Evolutionary conservation across 2,113 vertebrate genomes (phyloP).

Genomic region (Oreotrochilus melanogaster): DNA sequence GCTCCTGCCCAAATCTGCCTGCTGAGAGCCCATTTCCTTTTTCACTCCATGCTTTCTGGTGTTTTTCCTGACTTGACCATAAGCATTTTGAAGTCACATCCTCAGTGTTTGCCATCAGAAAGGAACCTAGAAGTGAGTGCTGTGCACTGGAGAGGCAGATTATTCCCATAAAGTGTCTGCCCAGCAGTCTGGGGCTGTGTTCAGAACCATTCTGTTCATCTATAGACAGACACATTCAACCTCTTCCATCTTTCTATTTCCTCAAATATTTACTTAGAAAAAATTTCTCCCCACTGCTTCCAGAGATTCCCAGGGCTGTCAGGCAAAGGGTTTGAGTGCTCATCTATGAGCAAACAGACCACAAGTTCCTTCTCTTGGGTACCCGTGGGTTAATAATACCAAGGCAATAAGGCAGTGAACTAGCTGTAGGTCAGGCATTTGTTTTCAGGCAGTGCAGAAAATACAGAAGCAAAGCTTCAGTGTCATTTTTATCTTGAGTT

Average conservation of each 20-base stretch:
- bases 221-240: background rate
- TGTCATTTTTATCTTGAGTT: constrained; percentile 55
- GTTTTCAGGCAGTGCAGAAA: constrained; percentile 42
- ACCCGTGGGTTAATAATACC: background rate
- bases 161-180: background rate
- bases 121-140: background rate
- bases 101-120: background rate
- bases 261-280: background rate
- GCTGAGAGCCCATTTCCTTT: background rate
- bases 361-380: background rate
- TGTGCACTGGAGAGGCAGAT: background rate
- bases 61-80: background rate
- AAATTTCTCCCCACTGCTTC: background rate
- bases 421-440: constrained; percentile 27
- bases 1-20: background rate
- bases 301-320: background rate
- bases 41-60: rapidly evolving
- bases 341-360: constrained; percentile 7
- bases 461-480: constrained; percentile 39
- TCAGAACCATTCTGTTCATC: background rate
- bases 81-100: background rate
- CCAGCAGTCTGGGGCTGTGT: background rate
- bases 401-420: background rate
- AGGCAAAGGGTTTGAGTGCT: background rate
- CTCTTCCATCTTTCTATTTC: background rate